Percentiles rank a stretch among this genome's conserved stretches.
phyloP scores from a whole-genome alignment of 2,888 invertebrate species.

The Smittia aterrima region DNA sequence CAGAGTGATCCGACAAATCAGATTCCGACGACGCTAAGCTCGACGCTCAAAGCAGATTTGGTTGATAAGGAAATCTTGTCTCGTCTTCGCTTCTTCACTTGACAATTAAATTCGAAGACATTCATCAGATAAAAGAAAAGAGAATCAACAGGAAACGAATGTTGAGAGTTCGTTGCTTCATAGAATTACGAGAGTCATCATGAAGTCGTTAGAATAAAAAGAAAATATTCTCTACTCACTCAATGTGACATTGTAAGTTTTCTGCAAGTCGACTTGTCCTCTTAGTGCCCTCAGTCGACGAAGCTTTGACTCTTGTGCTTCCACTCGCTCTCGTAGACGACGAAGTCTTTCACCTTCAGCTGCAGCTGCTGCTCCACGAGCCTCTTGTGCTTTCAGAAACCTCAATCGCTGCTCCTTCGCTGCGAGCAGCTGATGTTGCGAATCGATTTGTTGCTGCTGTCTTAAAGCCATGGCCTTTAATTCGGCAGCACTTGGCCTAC shows the following conservation, averaged over 20 bases:
- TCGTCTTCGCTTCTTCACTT: too few species aligned
- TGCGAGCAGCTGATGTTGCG: slow-evolving; percentile 87
- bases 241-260: slow-evolving; percentile 85
- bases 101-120: too few species aligned
- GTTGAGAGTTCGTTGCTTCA: too few species aligned
- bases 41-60: too few species aligned
- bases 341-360: slow-evolving; percentile 86
- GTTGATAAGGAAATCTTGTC: too few species aligned
- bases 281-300: slow-evolving; percentile 85
- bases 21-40: too few species aligned
- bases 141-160: too few species aligned
- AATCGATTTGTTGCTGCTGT: slow-evolving; percentile 97
- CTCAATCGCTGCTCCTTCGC: slow-evolving; percentile 91
- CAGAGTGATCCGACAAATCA: too few species aligned
- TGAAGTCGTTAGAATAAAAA: background rate
- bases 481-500: slow-evolving; percentile 91
- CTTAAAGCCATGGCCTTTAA: slow-evolving; percentile 97
- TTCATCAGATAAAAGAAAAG: too few species aligned
- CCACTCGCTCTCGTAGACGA: slow-evolving; percentile 84
- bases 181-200: too few species aligned
- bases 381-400: slow-evolving; percentile 92
- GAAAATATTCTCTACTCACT: slow-evolving; percentile 75
- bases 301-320: slow-evolving; percentile 92
- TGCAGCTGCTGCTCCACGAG: slow-evolving; percentile 57
- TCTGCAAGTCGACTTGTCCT: slow-evolving; percentile 91